Conservation (phyloP, 2,888 invertebrate species). For the Entomobrya proxima region DNA sequence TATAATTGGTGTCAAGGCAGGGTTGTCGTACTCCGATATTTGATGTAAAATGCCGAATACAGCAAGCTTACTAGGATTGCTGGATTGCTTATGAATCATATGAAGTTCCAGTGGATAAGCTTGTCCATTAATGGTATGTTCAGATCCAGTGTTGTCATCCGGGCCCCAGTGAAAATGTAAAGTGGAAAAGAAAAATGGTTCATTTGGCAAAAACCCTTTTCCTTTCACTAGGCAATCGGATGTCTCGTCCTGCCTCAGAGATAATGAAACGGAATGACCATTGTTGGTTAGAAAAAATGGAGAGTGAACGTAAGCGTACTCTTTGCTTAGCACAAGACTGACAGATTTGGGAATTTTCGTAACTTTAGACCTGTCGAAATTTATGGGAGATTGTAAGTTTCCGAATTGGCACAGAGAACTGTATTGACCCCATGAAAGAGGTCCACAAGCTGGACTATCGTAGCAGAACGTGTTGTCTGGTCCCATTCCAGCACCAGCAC, state of each 20-base stretch:
- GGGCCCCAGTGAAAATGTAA: slow-evolving; percentile 68
- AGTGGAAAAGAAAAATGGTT: slow-evolving; percentile 47
- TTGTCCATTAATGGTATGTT: slow-evolving; percentile 53
- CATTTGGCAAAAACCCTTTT: slow-evolving; percentile 49
- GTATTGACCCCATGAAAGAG: slow-evolving; percentile 11
- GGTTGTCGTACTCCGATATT: slow-evolving; percentile 58
- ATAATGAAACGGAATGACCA: slow-evolving; percentile 54
- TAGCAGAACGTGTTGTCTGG: slow-evolving; percentile 24
- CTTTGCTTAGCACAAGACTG: slow-evolving; percentile 30
- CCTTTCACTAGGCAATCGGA: slow-evolving; percentile 60
- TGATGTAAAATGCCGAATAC: slow-evolving; percentile 61
- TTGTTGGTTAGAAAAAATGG: slow-evolving; percentile 50
- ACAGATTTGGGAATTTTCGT: slow-evolving; percentile 35
- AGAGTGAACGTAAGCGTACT: slow-evolving; percentile 16
- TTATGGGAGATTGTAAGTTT: slow-evolving; percentile 47
- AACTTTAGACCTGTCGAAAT: slow-evolving; percentile 24
- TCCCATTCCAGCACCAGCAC: too few relatives aligned
- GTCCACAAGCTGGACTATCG: slow-evolving; percentile 3
- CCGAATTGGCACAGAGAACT: slow-evolving; percentile 7
- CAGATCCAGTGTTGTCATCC: slow-evolving; percentile 48
- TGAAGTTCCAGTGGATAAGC: slow-evolving; percentile 61
- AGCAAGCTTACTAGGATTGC: slow-evolving; percentile 47
- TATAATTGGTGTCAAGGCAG: slow-evolving; percentile 51
- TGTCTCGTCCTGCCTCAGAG: slow-evolving; percentile 39
- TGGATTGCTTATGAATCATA: slow-evolving; percentile 63